Base-by-base conservation (phyloP, 2,888 invertebrate genomes). In the Ectemnius cavifrons region DNA sequence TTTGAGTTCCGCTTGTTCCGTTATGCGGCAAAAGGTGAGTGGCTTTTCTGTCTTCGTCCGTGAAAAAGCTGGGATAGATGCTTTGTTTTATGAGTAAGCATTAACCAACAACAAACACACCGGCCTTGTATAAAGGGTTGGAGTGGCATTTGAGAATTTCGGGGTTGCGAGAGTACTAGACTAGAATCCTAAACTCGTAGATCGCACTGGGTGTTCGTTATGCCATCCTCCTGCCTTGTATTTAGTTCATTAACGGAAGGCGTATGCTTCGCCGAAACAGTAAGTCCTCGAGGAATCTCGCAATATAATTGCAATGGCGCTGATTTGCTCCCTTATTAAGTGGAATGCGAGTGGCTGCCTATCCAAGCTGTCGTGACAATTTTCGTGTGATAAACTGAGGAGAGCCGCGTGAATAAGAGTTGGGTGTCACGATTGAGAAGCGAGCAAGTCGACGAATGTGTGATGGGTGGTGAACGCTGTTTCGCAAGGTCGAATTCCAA, bases 71-170 rank as follows among this genome's bases (percentile, higher is more conserved):
- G 13, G 23, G 27, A 11, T 16, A 2, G 8, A 58, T 13, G 58
- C 58, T 23, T 14, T 11, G 58, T 4, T 58, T 20, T 23, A 27
- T 37, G 18, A 27, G 59, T n/a, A 28, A 28, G 16, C n/a, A 60
- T 37, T 60, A 60, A 28, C n/a, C 28, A 2, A 27, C 37, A 28
- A 6, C 14, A 16, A 28, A 60, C 37, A 60, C 59, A 60, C 37
- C 27, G 27, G 28, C 14, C 28, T 28, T 27, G 37, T 18, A 6
- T 28, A 27, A 13, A 58, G 58, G 14, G 46, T 23, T 45, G 1
- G 23, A 61, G 61, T 61, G 61, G 45, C 23, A 45, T 61, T 45
- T 18, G 16, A 61, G 58, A 58, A 58, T 58, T 58, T 27, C 58
- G 6, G 14, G 2, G 27, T 14, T 58, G 23, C 58, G 8, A 6